Evolutionary conservation across 2,113 vertebrate species (phyloP).

Genomic region (Falcunculus frontatus): DNA sequence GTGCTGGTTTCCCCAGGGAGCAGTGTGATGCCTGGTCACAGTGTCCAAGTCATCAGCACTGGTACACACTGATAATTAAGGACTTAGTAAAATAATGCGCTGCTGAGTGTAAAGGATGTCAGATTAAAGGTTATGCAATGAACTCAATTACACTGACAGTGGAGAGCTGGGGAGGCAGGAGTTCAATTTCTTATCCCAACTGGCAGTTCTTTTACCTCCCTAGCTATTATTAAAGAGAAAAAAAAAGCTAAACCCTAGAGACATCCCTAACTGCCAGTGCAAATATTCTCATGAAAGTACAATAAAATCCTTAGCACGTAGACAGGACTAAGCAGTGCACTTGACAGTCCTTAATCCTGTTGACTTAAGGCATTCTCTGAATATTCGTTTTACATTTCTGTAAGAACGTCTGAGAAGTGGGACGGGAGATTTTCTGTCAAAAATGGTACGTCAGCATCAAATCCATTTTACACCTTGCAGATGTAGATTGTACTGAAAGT

Average conservation of each 20-base stretch:
- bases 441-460: not conserved
- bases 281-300: constrained; percentile 24
- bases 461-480: not conserved
- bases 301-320: constrained; percentile 28
- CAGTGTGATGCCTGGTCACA: accelerated
- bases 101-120: not conserved
- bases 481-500: not conserved
- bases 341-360: constrained; percentile 57
- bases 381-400: not conserved
- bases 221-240: not conserved
- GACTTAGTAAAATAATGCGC: not conserved
- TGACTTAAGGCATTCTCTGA: constrained; percentile 26
- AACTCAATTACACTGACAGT: not conserved
- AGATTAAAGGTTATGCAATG: not conserved
- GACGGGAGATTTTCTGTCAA: not conserved
- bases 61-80: not conserved
- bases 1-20: not conserved
- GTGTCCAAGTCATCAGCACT: not conserved
- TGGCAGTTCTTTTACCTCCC: not conserved
- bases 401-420: constrained; percentile 2
- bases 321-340: constrained; percentile 1
- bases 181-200: not conserved
- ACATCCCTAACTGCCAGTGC: not conserved
- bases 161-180: not conserved
- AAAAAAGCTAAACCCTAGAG: not conserved